Evolutionary conservation across 2,113 vertebrate species (phyloP).

Genomic region (Suncus etruscus): DNA sequence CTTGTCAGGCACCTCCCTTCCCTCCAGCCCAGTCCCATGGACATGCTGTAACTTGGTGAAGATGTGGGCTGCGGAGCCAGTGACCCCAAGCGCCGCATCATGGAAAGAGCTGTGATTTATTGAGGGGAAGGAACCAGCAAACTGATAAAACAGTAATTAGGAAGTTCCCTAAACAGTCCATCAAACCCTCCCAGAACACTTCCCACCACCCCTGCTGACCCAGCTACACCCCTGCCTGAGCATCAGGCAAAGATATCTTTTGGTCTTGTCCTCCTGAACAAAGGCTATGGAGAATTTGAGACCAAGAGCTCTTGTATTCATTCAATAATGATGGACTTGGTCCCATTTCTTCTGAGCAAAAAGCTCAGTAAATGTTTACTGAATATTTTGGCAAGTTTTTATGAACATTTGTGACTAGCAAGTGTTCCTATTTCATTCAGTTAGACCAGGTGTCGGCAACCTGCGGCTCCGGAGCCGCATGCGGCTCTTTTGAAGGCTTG

Average conservation of each 20-base stretch:
- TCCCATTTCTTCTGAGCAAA: not conserved
- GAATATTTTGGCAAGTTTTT: conserved; percentile 24
- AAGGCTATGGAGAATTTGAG: not conserved
- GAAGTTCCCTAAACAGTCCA: conserved; percentile 38
- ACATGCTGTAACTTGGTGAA: conserved; percentile 48
- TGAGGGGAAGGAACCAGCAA: conserved; percentile 44
- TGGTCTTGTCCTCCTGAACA: not conserved
- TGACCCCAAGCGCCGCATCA: conserved; percentile 34
- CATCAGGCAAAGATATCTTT: not conserved
- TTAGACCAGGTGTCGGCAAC: too few relatives aligned
- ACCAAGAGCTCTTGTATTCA: not conserved
- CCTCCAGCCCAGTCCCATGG: conserved; percentile 52
- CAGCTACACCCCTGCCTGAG: not conserved
- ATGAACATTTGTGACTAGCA: not conserved
- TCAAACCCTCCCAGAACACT: not conserved
- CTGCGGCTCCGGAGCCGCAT: too few relatives aligned
- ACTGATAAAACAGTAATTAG: conserved; percentile 66
- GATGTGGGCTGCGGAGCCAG: not conserved
- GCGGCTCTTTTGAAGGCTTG: too few relatives aligned
- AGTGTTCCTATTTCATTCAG: not conserved
- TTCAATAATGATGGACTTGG: not conserved
- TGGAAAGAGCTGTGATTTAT: conserved; percentile 70
- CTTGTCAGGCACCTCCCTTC: conserved; percentile 73
- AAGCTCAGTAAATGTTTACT: conserved; percentile 10
- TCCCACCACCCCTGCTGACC: not conserved